Evolutionary conservation across 2,888 invertebrate species (phyloP).

Genomic region (Tenthredo scrophulariae): DNA sequence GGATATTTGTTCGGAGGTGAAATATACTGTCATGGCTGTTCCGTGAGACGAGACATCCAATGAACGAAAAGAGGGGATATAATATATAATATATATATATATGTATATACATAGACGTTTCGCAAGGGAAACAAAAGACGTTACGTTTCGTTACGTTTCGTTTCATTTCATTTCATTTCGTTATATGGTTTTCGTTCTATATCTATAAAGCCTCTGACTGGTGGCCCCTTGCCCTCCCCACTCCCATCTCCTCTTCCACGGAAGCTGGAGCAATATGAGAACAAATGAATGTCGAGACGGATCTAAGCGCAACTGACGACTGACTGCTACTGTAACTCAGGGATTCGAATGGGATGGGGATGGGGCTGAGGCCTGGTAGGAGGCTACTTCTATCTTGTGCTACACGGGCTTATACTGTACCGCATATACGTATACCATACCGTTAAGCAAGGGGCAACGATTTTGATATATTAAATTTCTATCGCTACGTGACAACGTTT

Average conservation of each 20-base stretch:
- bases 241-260: background rate
- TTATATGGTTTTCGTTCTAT: background rate
- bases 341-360: conserved; percentile 50
- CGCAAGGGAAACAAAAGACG: background rate
- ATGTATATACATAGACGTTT: background rate
- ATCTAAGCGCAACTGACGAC: background rate
- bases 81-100: too few relatives aligned
- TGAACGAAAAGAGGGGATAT: conserved; percentile 63
- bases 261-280: conserved; percentile 32
- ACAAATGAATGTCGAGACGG: conserved; percentile 58
- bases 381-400: background rate
- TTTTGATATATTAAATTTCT: conserved; percentile 78
- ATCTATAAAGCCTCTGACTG: background rate
- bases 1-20: conserved; percentile 72
- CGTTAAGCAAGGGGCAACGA: conserved; percentile 55
- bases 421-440: background rate
- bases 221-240: background rate
- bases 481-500: conserved; percentile 78
- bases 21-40: conserved; percentile 75
- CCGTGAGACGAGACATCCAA: conserved; percentile 74
- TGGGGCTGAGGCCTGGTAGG: conserved; percentile 46
- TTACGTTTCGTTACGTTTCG: background rate
- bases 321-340: conserved; percentile 1
- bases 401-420: background rate
- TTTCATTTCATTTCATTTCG: background rate